phyloP scores from a whole-genome alignment of 2,797 vertebrate species.

The Acestrorhynchus altus region DNA sequence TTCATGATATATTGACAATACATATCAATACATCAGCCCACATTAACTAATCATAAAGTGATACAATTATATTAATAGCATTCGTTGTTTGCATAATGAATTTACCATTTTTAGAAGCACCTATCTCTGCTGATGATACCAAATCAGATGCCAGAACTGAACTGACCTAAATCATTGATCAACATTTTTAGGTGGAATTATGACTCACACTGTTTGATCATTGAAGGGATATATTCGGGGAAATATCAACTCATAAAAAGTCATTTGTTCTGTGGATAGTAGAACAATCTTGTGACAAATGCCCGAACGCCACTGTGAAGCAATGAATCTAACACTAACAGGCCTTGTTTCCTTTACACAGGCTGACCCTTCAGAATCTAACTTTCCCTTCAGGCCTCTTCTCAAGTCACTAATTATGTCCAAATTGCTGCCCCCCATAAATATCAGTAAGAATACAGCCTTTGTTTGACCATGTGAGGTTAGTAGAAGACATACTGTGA shows the following conservation, averaged over 20 bases:
- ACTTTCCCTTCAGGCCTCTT: not conserved
- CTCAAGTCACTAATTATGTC: not conserved
- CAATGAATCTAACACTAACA: not conserved
- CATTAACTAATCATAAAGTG: too few species aligned
- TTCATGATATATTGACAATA: too few species aligned
- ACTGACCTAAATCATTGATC: too few species aligned
- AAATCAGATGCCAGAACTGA: too few species aligned
- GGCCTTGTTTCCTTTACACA: not conserved
- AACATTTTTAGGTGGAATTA: not conserved
- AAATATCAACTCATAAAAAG: not conserved
- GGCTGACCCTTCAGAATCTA: not conserved
- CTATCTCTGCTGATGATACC: too few species aligned
- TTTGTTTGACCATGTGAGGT: not conserved
- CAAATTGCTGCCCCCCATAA: not conserved
- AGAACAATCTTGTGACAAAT: not conserved
- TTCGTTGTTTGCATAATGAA: too few species aligned
- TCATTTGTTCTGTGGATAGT: not conserved
- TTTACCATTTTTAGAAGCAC: too few species aligned
- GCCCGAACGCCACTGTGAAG: not conserved
- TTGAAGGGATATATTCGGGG: not conserved
- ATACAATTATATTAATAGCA: too few species aligned
- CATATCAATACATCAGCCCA: too few species aligned
- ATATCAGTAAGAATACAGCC: not conserved
- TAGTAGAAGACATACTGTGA: not conserved
- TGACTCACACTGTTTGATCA: not conserved